Base-by-base conservation (phyloP, 2,888 invertebrate species). In the Alloplasta piceator region DNA sequence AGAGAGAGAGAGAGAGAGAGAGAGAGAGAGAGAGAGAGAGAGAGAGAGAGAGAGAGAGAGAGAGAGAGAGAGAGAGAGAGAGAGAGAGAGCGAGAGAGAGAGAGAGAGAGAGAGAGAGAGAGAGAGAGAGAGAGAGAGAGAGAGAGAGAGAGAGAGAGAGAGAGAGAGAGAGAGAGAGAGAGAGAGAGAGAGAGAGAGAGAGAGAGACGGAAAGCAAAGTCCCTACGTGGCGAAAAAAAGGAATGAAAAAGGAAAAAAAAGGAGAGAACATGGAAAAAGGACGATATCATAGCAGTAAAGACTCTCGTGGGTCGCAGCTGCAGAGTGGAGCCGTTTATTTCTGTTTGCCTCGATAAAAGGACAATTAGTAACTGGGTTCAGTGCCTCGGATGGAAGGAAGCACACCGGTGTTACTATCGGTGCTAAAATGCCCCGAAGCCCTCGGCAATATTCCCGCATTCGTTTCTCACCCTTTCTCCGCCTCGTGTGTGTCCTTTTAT, bases 331-430 rank as follows among this genome's bases (percentile, higher is more conserved):
- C 73, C 52, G 64, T 78, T 78, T 78, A 81, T 81, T 78, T 74
- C 73, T 48, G 55, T 78, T 78, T 70, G 73, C 73, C 74, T 78
- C 77, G 74, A 78, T 78, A 81, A 81, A 74, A 78, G 73, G 61
- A 70, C 77, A 64, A 81, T 81, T 74, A 78, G 81, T 41, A 56
- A 74, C 74, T 70, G 58, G 74, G 66, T 78, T 52, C 77, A 52
- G 63, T 68, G 52, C 63, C 63, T 39, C 55, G 41, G 36, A 26
- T 2, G 46, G 14, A 6, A 36, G 10, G 48, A 39, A 6, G 39
- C 7, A 66, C 43, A 55, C 38, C 16, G 48, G 55, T 67, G 56
- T 64, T 77, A 67, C 68, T 52, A 70, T 64, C 60, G 52, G 60
- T 48, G 70, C 55, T 61, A 61, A 50, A 80, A 46, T 63, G 14